Base-by-base conservation (phyloP, 2,113 vertebrate species). In the Campylorhamphus procurvoides region DNA sequence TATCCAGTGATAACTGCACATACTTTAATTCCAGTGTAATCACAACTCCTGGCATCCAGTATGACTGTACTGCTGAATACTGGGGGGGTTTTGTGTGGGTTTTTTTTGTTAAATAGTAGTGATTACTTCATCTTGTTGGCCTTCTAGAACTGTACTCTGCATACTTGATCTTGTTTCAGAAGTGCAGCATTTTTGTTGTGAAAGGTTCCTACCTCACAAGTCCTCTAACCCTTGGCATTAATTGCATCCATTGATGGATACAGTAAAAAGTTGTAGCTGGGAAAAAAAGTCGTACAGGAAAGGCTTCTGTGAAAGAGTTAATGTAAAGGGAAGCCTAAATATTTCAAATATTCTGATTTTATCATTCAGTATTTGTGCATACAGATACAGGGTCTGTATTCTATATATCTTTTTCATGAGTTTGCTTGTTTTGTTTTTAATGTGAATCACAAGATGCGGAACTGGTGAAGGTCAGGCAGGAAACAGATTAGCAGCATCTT, bases 381-480 rank as follows among this genome's bases (percentile, higher is more conserved):
- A 42, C 11, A 40, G 14, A 14, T 29, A 10, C 1, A 50, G 13
- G 25, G 28, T 46, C 60, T 81, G 46, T 68, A 24, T 79, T 90
- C 20, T 60, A 8, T 24, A 6, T 4, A 12, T 58, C 2, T 82
- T 67, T 92, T 67, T 42, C 63, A 29, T 82, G 55, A 44, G 47
- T 84, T 96, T 77, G 75, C 66, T 67, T 94, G 47, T 69, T 91
- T 94, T 91, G 79, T 89, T 96, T 86, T 76, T 67, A 52, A 78
- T 31, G 7, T 4, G 71, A 79, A 69, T 93, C 0, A 0, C 68
- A 52, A 39, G 68, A 75, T 71, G 63, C 67, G 20, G 80, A 85
- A 24, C 87, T 90, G 86, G n/a, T 95, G 97, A 98, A 98, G 98
- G 98, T 98, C 97, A 97, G 92, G 87, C 90, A 95, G 93, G 94